Evolutionary conservation across 2,888 invertebrate genomes (phyloP).

Genomic region (Erynnis tages): DNA sequence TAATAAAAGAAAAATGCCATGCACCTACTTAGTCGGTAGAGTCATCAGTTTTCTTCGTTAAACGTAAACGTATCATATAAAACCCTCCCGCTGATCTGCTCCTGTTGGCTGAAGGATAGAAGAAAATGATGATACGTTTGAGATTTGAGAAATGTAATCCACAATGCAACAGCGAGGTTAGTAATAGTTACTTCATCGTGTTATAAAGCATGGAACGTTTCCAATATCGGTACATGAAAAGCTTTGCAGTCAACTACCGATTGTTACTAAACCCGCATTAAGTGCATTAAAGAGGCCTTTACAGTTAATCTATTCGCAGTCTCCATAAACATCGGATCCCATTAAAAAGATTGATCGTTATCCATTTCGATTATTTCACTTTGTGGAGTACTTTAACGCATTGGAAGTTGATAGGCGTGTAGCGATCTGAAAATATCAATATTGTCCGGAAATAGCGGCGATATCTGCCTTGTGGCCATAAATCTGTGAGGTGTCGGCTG

Average conservation of each 20-base stretch:
- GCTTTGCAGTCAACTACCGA: slow-evolving; percentile 21
- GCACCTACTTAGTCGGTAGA: too few relatives aligned
- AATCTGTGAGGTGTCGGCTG: slow-evolving; percentile 75
- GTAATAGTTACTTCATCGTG: too few relatives aligned
- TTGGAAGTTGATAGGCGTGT: slow-evolving; percentile 67
- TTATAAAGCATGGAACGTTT: too few relatives aligned
- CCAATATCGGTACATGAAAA: too few relatives aligned
- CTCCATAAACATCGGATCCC: slow-evolving; percentile 31
- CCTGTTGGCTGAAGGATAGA: too few relatives aligned
- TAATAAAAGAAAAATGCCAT: too few relatives aligned
- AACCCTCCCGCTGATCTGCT: too few relatives aligned
- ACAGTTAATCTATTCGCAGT: slow-evolving; percentile 27
- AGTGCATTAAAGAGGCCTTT: slow-evolving; percentile 35
- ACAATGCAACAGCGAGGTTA: too few relatives aligned
- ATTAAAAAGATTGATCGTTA: slow-evolving; percentile 42
- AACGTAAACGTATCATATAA: too few relatives aligned
- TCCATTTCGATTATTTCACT: slow-evolving; percentile 54
- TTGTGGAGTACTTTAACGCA: slow-evolving; percentile 66
- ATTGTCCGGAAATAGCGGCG: slow-evolving; percentile 67
- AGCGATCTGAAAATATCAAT: slow-evolving; percentile 70
- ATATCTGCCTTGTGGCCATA: slow-evolving; percentile 62
- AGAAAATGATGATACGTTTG: too few relatives aligned
- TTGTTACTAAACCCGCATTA: slow-evolving; percentile 30
- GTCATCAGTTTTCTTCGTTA: too few relatives aligned
- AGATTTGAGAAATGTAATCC: too few relatives aligned